Base-by-base conservation (phyloP, 2,797 vertebrate genomes). In the Helicolenus hilgendorfi region DNA sequence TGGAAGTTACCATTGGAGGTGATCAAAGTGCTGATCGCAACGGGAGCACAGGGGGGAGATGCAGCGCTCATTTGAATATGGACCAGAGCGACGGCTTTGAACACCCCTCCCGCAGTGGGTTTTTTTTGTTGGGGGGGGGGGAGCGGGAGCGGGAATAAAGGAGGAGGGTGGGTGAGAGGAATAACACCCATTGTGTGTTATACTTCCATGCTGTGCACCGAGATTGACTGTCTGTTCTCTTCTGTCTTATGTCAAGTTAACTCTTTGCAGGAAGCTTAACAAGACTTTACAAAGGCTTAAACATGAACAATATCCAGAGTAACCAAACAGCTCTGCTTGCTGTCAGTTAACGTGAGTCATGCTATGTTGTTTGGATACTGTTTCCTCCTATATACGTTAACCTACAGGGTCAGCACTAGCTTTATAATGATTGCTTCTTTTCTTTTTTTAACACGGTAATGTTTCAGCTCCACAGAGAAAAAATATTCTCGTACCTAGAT, bases 61-160 rank as follows among this genome's bases (percentile, higher is more conserved):
- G 73, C 94, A 74, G 91, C 22, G 85, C 94, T 97, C 92, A 97
- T 97, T 97, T 97, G 92, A 97, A 97, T 96, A 94, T 85, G 89
- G 91, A 93, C 94, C 88, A 84, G 91, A 95, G 89, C 83, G 85
- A 92, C 76, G 79, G 87, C 96, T 97, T 97, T 97, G 96, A 97
- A 97, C 93, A 90, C 85, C 84, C 89, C 92, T 93, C 91, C 91
- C 69, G 83, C 88, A 33, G 92, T 84, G 94, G 73, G 71, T 89
- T 83, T 86, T 2, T 35, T 49, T 49, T 49, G n/a, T 2, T 7
- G 18, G 38, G 18, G 18, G 14, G 2, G 18, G 65, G 79, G 26
- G 22, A 26, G 45, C 49, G 79, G n/a, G 72, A 29, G 86, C 6
- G 59, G 77, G 84, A 35, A 79, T 73, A 68, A 78, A 81, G 79